These are phyloP conservation scores for Holotrichia oblita DNA, from an alignment of 1,140 invertebrate species.

Conservation along the genomic window DNA sequence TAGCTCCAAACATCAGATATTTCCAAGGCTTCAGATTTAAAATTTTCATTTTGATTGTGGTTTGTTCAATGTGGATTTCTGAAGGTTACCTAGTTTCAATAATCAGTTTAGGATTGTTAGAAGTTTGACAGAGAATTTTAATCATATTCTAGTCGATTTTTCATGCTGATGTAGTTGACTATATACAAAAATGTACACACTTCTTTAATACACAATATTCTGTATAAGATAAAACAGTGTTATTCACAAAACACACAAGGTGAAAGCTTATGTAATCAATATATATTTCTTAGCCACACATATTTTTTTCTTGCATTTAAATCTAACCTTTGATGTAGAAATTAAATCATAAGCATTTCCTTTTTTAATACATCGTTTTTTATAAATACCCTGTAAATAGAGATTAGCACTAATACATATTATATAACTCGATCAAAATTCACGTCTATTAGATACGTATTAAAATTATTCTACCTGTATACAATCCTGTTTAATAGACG, in stretches of 20 bases:
- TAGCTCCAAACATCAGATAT: no score
- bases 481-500: slow-evolving; percentile 55
- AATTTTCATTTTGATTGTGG: no score
- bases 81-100: no score
- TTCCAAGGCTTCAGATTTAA: no score
- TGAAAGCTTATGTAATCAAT: background rate
- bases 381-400: slow-evolving; percentile 38
- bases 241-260: slow-evolving; percentile 23
- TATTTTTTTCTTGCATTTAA: background rate
- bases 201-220: background rate
- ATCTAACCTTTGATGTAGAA: slow-evolving; percentile 35
- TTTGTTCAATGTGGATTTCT: no score
- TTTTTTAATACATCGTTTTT: slow-evolving; percentile 37
- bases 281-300: background rate
- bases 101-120: no score
- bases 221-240: background rate
- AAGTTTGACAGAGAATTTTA: no score
- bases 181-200: slow-evolving; percentile 26
- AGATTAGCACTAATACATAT: background rate
- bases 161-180: no score
- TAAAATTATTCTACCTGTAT: slow-evolving; percentile 51
- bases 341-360: slow-evolving; percentile 39
- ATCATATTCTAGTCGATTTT: no score
- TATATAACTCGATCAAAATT: background rate
- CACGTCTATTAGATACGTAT: no score